These are phyloP conservation scores for Cataglyphis livida DNA, from an alignment of 2,888 invertebrate species.

Conservation along the genomic window DNA sequence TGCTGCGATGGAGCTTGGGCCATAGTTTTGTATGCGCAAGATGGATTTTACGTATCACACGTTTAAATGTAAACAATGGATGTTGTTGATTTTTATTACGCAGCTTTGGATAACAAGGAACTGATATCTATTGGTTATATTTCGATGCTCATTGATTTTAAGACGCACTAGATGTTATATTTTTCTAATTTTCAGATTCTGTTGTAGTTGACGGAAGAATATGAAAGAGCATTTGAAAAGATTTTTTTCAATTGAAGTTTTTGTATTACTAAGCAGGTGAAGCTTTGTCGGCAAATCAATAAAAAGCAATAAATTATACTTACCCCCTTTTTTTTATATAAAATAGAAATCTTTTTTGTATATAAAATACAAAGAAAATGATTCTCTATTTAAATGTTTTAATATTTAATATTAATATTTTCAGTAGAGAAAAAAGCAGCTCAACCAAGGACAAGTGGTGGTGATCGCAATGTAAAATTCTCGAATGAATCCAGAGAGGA, in stretches of 20 bases:
- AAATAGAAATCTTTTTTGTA: background rate
- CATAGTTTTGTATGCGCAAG: background rate
- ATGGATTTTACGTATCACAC: background rate
- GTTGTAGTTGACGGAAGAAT: background rate
- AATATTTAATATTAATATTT: constrained; percentile 61
- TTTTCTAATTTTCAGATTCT: background rate
- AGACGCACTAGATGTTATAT: background rate
- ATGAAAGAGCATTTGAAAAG: background rate
- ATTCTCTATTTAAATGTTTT: background rate
- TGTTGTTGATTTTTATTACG: background rate
- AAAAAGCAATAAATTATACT: background rate
- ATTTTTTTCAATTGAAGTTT: background rate
- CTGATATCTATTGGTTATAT: background rate
- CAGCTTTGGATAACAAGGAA: background rate
- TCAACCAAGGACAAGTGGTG: constrained; percentile 78
- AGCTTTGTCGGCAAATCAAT: background rate
- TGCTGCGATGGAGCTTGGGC: background rate
- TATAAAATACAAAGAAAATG: background rate
- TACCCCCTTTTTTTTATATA: background rate
- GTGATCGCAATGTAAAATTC: constrained; percentile 87
- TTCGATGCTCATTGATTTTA: background rate
- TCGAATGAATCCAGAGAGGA: constrained; percentile 90
- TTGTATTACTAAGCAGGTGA: background rate
- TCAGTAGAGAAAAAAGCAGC: constrained; percentile 86
- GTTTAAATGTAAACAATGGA: background rate